These are phyloP conservation scores for Cryptoleucopteryx plumbea DNA, from an alignment of 2,113 vertebrate genomes.

Conservation along the genomic window DNA sequence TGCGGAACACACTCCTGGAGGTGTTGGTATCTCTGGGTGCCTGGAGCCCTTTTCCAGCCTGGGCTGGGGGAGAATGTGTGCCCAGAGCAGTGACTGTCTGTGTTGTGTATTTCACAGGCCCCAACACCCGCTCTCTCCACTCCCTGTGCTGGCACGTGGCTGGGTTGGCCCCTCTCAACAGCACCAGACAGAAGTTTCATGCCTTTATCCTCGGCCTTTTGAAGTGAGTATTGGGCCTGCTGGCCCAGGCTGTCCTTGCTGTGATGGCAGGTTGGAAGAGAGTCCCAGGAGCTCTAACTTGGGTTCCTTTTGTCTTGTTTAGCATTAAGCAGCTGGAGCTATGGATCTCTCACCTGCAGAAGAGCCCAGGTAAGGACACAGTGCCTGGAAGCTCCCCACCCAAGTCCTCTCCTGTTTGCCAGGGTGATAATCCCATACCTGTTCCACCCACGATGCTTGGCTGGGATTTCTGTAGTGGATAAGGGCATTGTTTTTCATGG, in stretches of 20 bases:
- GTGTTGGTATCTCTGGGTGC: not conserved
- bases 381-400: not conserved
- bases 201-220: conserved; percentile 91
- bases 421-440: not conserved
- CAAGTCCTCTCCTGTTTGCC: not conserved
- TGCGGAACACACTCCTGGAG: fast-evolving
- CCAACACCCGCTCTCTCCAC: conserved; percentile 72
- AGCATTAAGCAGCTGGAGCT: conserved; percentile 89
- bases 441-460: not conserved
- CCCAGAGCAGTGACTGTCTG: not conserved
- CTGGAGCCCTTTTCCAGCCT: fast-evolving
- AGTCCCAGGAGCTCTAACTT: not conserved
- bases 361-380: conserved; percentile 77
- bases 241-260: not conserved
- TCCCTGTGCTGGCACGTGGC: conserved; percentile 81
- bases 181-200: conserved; percentile 86
- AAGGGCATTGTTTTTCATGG: not conserved
- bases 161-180: conserved; percentile 81
- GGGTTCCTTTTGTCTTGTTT: not conserved
- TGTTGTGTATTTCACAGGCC: conserved; percentile 62
- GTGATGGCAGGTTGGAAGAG: fast-evolving
- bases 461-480: fast-evolving
- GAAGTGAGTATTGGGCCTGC: conserved; percentile 80
- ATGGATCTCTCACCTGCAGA: conserved; percentile 90
- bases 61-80: not conserved